Evolutionary conservation across 2,888 invertebrate species (phyloP), one percentile per base, ranked within the genome.

Genomic region (Sinodicranocentrus sp.): DNA sequence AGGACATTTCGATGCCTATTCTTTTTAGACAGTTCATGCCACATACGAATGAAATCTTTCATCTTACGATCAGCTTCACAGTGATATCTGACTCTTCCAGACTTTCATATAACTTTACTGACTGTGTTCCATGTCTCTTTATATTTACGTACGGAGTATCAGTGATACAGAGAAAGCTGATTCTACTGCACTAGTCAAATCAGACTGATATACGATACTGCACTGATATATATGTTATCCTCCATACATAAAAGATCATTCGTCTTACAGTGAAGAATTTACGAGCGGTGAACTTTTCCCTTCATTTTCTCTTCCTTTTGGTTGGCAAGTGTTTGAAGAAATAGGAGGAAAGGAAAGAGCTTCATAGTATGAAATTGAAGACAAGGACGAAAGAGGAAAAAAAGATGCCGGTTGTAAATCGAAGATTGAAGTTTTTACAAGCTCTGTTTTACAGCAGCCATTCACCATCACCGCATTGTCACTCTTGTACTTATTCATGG

Each of bases 391-490:
- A 33, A 23, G 39, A 65, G 71, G 44, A 59, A 17, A 57, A 8
- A 3, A 23, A 17, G 19, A 61, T 33, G 33, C 1, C 28, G 68
- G 77, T 68, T 77, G 68, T 77, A 77, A 77, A 77, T 77, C 77
- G 57, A 57, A 77, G 77, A 77, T 77, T 77, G 77, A 77, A 77
- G 77, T 77, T 77, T 77, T 77, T 77, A 77, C 39, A 77, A 59
- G 63, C 63, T 10, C 6, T 67, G 63, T 52, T 75, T 63, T 73
- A 63, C 48, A 10, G 28, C 63, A 3, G 13, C 5, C 61, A 26
- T 63, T 13, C 28, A 28, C 39, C 19, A 17, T 39, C 19, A 28
- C 33, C 19, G 8, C 17, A 39, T n/a, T 39, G 63, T 63, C 63
- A 63, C 19, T 63, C 5, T 39, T 63, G 63, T 63, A 48, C 48